Base-by-base conservation (phyloP, 1,140 invertebrate genomes). In the Drosophila erecta region DNA sequence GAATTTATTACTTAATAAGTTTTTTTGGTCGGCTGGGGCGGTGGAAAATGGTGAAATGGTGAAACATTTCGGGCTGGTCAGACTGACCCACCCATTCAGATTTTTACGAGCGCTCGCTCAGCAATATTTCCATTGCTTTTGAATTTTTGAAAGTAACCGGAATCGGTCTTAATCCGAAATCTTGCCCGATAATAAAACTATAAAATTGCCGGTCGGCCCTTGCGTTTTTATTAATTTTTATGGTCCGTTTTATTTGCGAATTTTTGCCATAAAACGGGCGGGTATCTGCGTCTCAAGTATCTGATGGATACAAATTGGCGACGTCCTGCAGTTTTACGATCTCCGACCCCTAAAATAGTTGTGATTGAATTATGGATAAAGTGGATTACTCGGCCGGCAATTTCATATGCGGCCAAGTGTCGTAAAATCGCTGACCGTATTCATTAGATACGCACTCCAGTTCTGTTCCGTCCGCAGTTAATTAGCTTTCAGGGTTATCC, bases 331-430 rank as follows among this genome's bases (percentile, higher is more conserved):
- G 54, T 84, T 89, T 87, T 89, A 83, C 76, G 79, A 89, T 77
- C 66, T 49, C 55, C 57, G 58, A 30, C 47, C 40, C 10, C 61
- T 73, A 12, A 67, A 67, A 67, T 76, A 79, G 67, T 79, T 89
- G 59, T 89, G 84, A 89, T 89, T 90, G 84, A 90, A 89, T 90
- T 89, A 89, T 89, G 79, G 84, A 89, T 89, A 89, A 89, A 89
- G 84, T 87, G 84, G 66, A 79, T 84, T 89, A 76, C 83, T 62
- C 46, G 35, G 27, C 20, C 37, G 22, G 54, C 69, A 14, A 74
- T 67, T 79, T 84, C 76, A 84, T 83, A 83, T 74, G 57, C 72
- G 78, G 40, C 59, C 49, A 76, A 70, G 64, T 72, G 84, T 77
- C 76, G 76, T 84, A 84, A 87, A 87, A 79, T 60, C 71, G 64